Percentiles rank a stretch among this genome's conserved stretches.
These are phyloP conservation scores for Trissolcus japonicus DNA, from an alignment of 2,888 invertebrate genomes.

Conservation along the genomic window DNA sequence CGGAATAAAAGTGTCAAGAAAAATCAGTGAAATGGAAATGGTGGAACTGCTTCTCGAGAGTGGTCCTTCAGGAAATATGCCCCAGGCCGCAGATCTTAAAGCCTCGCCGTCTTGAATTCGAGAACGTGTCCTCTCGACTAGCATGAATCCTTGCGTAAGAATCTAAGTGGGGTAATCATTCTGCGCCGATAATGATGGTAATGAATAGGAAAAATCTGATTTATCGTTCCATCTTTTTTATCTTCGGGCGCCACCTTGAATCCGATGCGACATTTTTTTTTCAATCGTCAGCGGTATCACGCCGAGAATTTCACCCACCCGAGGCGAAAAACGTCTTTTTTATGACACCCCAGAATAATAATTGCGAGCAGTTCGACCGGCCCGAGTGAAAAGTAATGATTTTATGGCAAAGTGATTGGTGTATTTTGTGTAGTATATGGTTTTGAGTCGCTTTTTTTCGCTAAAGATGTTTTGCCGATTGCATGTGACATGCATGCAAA, in stretches of 20 bases:
- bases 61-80: slow-evolving; percentile 49
- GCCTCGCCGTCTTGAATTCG: slow-evolving; percentile 45
- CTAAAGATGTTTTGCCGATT: no score
- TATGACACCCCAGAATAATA: no score
- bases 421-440: no score
- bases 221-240: slow-evolving; percentile 43
- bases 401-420: no score
- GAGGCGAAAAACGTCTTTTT: no score
- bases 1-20: slow-evolving; percentile 53
- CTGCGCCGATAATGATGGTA: slow-evolving; percentile 63
- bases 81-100: slow-evolving; percentile 47
- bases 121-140: slow-evolving; percentile 42
- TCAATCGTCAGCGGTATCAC: no score
- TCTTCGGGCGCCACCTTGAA: slow-evolving; percentile 45
- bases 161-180: slow-evolving; percentile 57
- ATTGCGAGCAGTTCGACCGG: no score
- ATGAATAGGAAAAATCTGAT: slow-evolving; percentile 62
- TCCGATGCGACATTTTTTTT: slow-evolving; percentile 13
- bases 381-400: no score
- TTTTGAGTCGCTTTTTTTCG: no score
- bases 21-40: slow-evolving; percentile 51
- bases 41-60: slow-evolving; percentile 23
- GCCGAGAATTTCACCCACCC: no score
- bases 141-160: slow-evolving; percentile 60
- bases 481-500: no score